Conservation (phyloP, 2,888 invertebrate genomes). For the Campaea margaritaria region DNA sequence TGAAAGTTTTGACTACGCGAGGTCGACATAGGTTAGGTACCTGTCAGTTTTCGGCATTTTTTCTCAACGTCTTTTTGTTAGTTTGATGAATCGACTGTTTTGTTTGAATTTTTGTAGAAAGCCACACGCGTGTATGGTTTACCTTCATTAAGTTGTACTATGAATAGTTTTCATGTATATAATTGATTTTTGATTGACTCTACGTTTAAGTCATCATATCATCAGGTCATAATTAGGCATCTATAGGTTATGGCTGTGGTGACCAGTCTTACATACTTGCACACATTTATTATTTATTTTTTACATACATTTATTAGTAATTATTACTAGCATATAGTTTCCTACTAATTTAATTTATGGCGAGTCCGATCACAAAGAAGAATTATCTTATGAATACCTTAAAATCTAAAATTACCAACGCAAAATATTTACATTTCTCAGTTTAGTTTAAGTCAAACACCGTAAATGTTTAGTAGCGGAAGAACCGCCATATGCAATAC, state of each 20-base stretch:
- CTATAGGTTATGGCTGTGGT: too few species aligned
- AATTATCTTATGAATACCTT: too few species aligned
- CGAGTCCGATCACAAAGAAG: too few species aligned
- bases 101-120: constrained; percentile 22
- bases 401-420: neutral
- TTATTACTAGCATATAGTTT: too few species aligned
- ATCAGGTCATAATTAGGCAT: neutral
- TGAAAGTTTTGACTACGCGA: constrained; percentile 34
- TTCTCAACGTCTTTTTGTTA: constrained; percentile 19
- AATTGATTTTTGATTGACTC: constrained; percentile 11
- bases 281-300: too few species aligned
- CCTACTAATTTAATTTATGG: too few species aligned
- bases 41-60: constrained; percentile 30
- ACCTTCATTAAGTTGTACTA: constrained; percentile 20
- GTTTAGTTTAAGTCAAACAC: constrained; percentile 48
- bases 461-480: constrained; percentile 56
- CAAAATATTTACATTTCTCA: constrained; percentile 41
- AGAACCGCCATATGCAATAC: constrained; percentile 52
- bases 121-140: constrained; percentile 7
- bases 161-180: constrained; percentile 4
- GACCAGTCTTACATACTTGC: too few species aligned
- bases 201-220: neutral
- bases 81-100: constrained; percentile 25
- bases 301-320: too few species aligned
- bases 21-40: constrained; percentile 35